Evolutionary conservation across 2,113 vertebrate species (phyloP), one percentile per base, ranked within the genome.

Genomic region (Petrocephalus zakoni): DNA sequence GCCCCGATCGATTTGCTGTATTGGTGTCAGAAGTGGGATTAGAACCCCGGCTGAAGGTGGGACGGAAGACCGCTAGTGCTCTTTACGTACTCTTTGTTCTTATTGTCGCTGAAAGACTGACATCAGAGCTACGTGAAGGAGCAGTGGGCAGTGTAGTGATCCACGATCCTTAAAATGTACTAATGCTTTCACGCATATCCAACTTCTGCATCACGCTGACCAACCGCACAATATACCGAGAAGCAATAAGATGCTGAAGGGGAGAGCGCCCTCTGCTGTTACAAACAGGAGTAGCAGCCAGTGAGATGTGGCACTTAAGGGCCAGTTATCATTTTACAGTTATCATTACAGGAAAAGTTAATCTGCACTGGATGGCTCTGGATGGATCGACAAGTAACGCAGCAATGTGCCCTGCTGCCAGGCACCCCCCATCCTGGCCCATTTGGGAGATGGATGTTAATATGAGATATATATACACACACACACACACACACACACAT

Each of bases 221-320:
- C 37, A 68, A 47, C n/a, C 15, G 46, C 42, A 78, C 46, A 51
- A 47, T 53, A 47, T 2, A 47, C 22, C 58, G 13, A 84, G 34
- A 49, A 15, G 13, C 3, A 2, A 37, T 46, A 19, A 22, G 53
- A 22, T 58, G 34, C 42, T 87, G 34, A 86, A 53, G 46, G 46
- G 10, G 11, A 25, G 83, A 47, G 29, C 64, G 0, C 88, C 88
- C 88, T 87, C 88, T 89, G 82, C 61, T 87, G 88, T 86, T 81
- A 22, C 58, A 3, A 19, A 68, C 55, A 52, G 0, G 37, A 84
- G 83, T 25, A 84, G 22, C 21, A 52, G 34, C n/a, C 22, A 85
- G 53, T 5, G 21, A 21, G 34, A 61, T 2, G 19, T 25, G 21
- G 82, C 11, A 25, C 51, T 52, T 21, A 52, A 19, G 6, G 13